phyloP scores from a whole-genome alignment of 2,113 vertebrate species.

The Calidris pygmaea region DNA sequence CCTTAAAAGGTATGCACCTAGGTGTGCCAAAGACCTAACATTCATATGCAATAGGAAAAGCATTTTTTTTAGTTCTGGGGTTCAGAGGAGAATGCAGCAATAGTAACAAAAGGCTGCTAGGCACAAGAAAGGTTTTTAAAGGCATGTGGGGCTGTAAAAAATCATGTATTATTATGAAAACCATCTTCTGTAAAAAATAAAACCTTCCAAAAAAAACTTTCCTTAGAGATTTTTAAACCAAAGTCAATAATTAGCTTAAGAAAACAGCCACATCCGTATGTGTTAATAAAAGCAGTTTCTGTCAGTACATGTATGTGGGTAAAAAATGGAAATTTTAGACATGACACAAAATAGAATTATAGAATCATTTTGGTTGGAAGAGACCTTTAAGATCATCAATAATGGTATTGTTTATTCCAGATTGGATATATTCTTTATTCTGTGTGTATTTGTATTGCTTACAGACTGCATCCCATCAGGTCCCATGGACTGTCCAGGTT shows the following conservation, averaged over 20 bases:
- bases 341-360: not conserved
- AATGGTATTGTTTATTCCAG: not conserved
- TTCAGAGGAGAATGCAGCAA: not conserved
- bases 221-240: not conserved
- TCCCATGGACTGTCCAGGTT: too few species aligned
- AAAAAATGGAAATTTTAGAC: not conserved
- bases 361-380: not conserved
- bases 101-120: not conserved
- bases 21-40: conserved; percentile 31
- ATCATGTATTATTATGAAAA: not conserved
- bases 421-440: not conserved
- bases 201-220: not conserved
- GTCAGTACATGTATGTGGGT: not conserved
- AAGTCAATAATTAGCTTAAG: not conserved
- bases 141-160: not conserved
- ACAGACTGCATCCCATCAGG: not conserved
- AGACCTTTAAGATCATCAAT: not conserved
- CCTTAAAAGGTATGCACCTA: conserved; percentile 14
- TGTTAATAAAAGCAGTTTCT: not conserved
- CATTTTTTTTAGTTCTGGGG: not conserved
- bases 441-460: not conserved
- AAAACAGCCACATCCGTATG: accelerated
- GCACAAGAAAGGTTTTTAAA: not conserved
- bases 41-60: not conserved
- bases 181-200: not conserved